A percentile compares a stretch with the other conserved stretches of the same genome.
These are phyloP conservation scores for Heliocidaris tuberculata DNA, from an alignment of 35 echinoderm and acorn worm species.

Conservation along the genomic window DNA sequence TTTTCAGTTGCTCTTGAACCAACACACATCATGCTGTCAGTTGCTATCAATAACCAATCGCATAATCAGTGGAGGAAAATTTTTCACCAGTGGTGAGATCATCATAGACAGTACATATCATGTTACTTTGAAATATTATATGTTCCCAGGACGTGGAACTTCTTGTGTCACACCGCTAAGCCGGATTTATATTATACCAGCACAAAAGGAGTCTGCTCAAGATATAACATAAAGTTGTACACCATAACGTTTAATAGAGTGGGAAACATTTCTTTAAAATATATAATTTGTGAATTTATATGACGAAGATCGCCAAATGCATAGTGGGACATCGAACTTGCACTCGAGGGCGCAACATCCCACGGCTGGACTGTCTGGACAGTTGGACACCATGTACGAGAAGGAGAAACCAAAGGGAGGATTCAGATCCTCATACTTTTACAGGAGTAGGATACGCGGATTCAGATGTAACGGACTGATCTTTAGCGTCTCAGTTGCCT, in stretches of 20 bases:
- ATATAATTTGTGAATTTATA: neutral
- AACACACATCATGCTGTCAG: neutral
- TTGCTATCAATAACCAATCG: neutral
- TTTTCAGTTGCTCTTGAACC: neutral
- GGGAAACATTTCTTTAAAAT: neutral
- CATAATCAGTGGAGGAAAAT: neutral
- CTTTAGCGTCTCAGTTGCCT: neutral
- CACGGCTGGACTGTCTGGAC: neutral
- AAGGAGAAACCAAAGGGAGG: neutral
- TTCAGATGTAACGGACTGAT: neutral
- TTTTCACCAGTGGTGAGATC: neutral
- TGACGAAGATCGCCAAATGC: neutral
- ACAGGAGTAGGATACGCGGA: constrained; percentile 2
- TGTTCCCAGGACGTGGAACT: neutral
- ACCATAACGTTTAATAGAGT: neutral
- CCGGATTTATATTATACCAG: neutral
- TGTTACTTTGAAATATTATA: neutral
- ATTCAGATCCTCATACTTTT: constrained; percentile 6
- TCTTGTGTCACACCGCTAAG: too few species aligned
- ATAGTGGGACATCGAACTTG: neutral
- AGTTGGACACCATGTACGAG: neutral
- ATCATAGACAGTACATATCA: neutral
- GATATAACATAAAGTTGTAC: neutral
- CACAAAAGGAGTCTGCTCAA: neutral
- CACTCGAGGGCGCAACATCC: neutral